These are phyloP conservation scores for Periplaneta americana DNA, from an alignment of 1,140 invertebrate genomes.

Conservation along the genomic window DNA sequence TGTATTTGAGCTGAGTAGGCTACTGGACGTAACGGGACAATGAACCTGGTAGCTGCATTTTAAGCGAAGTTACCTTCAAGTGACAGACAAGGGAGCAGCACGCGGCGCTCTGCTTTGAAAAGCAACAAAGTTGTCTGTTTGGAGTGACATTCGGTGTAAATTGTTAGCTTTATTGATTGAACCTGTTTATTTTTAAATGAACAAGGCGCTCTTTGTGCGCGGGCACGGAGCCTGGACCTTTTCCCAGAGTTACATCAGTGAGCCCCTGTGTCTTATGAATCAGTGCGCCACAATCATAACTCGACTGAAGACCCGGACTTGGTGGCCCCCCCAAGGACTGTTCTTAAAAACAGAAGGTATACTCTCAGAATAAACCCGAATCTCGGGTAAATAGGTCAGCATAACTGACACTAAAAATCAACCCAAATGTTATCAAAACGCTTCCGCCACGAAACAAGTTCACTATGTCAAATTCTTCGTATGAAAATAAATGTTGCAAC, in stretches of 20 bases:
- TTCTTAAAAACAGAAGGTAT: too few relatives aligned
- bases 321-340: neutral
- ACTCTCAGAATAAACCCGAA: too few relatives aligned
- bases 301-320: neutral
- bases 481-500: too few relatives aligned
- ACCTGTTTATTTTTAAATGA: neutral
- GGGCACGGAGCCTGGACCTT: neutral
- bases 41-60: too few relatives aligned
- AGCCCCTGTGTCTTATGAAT: neutral
- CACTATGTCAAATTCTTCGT: too few relatives aligned
- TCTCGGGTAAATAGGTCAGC: too few relatives aligned
- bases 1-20: too few relatives aligned
- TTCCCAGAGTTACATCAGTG: neutral
- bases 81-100: neutral
- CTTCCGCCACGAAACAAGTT: too few relatives aligned
- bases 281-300: too few relatives aligned
- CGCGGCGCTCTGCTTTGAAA: neutral
- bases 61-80: neutral
- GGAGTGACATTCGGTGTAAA: neutral
- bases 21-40: too few relatives aligned
- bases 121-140: neutral
- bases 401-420: too few relatives aligned
- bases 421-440: too few relatives aligned
- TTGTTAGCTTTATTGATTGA: neutral
- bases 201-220: neutral